These are phyloP conservation scores for Sinosuthora webbiana DNA, from an alignment of 2,113 vertebrate genomes.

Conservation along the genomic window DNA sequence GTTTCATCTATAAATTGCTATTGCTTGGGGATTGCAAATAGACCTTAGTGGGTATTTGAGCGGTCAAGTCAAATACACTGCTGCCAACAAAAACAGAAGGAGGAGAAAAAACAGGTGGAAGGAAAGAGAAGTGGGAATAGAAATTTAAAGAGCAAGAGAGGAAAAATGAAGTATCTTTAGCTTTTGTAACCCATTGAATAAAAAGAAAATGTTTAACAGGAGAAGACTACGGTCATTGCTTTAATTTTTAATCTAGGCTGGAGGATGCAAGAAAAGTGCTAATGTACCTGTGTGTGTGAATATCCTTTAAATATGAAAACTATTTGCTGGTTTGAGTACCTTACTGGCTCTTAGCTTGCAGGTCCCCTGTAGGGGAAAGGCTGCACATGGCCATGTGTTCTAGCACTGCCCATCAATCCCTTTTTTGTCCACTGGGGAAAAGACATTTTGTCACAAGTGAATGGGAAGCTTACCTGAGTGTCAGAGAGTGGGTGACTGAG, in stretches of 20 bases:
- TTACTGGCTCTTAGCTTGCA: not conserved
- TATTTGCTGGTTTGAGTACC: not conserved
- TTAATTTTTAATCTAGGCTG: not conserved
- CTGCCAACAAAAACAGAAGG: not conserved
- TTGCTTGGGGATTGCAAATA: not conserved
- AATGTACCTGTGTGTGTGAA: not conserved
- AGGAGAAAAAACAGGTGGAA: not conserved
- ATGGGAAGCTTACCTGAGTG: not conserved
- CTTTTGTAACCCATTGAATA: not conserved
- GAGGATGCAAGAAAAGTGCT: not conserved
- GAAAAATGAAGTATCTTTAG: not conserved
- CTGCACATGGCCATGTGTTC: not conserved
- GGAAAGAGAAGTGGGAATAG: not conserved
- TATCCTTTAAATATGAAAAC: not conserved
- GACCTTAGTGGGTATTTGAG: not conserved
- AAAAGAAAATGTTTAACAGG: not conserved
- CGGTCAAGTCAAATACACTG: not conserved
- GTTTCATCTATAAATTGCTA: conserved; percentile 22
- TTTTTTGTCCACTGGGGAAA: not conserved
- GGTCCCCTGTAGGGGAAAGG: not conserved
- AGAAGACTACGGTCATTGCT: not conserved
- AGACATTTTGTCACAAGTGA: not conserved
- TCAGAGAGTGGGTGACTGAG: not conserved
- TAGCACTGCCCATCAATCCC: not conserved
- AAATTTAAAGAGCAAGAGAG: not conserved